These are phyloP conservation scores for Oligia strigilis DNA, from an alignment of 2,888 invertebrate species.

Conservation along the genomic window DNA sequence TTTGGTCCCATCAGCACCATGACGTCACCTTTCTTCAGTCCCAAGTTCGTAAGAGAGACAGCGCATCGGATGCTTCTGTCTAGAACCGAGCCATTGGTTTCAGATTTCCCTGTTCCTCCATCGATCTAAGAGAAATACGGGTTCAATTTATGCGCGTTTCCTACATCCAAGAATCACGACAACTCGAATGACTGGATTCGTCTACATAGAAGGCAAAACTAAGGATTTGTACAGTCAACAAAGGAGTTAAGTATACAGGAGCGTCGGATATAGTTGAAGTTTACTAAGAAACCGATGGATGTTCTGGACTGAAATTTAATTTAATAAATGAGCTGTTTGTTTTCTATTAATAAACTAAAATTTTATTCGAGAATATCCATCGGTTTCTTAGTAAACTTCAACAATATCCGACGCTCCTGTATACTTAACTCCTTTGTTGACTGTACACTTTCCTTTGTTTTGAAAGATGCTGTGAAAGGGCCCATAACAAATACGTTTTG, in stretches of 20 bases:
- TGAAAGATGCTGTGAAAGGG: neutral
- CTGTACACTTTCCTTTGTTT: neutral
- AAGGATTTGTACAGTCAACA: neutral
- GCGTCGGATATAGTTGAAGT: no score
- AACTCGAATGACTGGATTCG: neutral
- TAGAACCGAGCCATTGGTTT: slow-evolving; percentile 55
- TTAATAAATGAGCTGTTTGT: no score
- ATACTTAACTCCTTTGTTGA: no score
- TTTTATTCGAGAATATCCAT: no score
- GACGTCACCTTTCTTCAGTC: slow-evolving; percentile 82
- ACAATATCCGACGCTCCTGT: no score
- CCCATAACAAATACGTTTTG: neutral
- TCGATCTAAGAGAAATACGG: slow-evolving; percentile 54
- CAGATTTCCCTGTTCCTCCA: slow-evolving; percentile 62
- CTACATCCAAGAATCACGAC: neutral
- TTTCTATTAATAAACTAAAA: no score
- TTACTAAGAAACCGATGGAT: no score
- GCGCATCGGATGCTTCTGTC: slow-evolving; percentile 65
- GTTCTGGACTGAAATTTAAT: no score
- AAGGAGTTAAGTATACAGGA: no score
- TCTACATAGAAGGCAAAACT: neutral
- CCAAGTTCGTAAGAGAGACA: slow-evolving; percentile 76
- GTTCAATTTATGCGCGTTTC: neutral
- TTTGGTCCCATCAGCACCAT: slow-evolving; percentile 85
- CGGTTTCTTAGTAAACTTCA: no score